phyloP scores from a whole-genome alignment of 2,113 vertebrate species.

The Toxotes chatareus region DNA sequence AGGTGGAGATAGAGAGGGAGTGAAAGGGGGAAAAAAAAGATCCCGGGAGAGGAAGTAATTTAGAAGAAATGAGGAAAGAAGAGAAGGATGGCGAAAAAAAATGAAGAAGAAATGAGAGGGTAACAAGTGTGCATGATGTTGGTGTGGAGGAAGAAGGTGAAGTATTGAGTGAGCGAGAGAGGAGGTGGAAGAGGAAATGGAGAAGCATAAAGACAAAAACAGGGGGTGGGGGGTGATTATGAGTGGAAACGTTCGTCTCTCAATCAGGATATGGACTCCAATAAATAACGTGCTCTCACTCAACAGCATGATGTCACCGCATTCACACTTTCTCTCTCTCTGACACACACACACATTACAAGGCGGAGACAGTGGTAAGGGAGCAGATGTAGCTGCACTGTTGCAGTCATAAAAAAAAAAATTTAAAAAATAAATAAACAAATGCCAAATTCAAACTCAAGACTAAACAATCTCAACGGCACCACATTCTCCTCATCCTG shows the following conservation, averaged over 20 bases:
- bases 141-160: conserved; percentile 11
- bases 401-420: not conserved
- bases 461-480: conserved; percentile 14
- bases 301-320: conserved; percentile 68
- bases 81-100: not conserved
- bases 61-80: not conserved
- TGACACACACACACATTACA: not conserved
- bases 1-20: conserved; percentile 14
- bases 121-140: conserved; percentile 1
- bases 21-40: not conserved
- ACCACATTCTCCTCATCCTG: conserved; percentile 14
- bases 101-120: not conserved
- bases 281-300: conserved; percentile 69
- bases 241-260: conserved; percentile 67
- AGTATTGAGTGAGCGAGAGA: not conserved
- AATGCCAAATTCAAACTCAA: not conserved
- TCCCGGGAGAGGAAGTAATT: conserved; percentile 8
- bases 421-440: not conserved
- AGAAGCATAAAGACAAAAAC: conserved; percentile 16
- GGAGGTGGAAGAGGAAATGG: not conserved
- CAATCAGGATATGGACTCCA: conserved; percentile 75
- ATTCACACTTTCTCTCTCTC: conserved; percentile 15
- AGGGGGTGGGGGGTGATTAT: conserved; percentile 52
- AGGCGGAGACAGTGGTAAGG: not conserved
- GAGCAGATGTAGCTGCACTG: not conserved